Conservation (phyloP, 2,797 vertebrate species). For the Mionectes olivaceus region DNA sequence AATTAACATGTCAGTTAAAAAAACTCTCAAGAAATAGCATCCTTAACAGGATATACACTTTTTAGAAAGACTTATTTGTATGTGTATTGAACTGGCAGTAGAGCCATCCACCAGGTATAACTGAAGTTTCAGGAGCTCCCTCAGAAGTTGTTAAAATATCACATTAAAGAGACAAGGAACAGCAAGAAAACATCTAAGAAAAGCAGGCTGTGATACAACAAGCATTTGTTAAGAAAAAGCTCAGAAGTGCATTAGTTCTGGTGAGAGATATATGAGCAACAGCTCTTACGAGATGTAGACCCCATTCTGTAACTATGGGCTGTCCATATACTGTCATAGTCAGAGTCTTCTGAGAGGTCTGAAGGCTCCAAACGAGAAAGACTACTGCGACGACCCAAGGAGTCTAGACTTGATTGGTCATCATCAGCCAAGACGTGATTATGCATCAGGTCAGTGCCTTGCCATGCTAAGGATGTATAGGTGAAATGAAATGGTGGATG, state of each 20-base stretch:
- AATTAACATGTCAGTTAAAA: slow-evolving; percentile 67
- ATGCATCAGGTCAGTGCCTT: slow-evolving; percentile 99
- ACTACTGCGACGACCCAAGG: slow-evolving; percentile 94
- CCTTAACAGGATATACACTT: slow-evolving; percentile 57
- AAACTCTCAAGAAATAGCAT: slow-evolving; percentile 73
- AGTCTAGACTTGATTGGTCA: slow-evolving; percentile 94
- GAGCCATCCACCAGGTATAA: slow-evolving; percentile 74
- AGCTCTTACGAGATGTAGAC: slow-evolving; percentile 97
- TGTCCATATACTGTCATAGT: slow-evolving; percentile 99
- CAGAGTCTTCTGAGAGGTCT: slow-evolving; percentile 99
- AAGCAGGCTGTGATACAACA: slow-evolving; percentile 91
- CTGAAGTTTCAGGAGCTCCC: slow-evolving; percentile 77
- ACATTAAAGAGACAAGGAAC: slow-evolving; percentile 92
- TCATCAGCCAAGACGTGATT: slow-evolving; percentile 98
- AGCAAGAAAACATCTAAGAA: slow-evolving; percentile 87
- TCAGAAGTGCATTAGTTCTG: slow-evolving; percentile 91
- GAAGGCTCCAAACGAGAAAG: slow-evolving; percentile 95
- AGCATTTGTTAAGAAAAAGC: slow-evolving; percentile 89
- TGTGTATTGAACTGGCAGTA: slow-evolving; percentile 39
- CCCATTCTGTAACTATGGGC: slow-evolving; percentile 99
- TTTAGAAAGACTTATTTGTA: slow-evolving; percentile 37
- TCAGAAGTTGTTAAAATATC: slow-evolving; percentile 85
- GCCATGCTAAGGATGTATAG: slow-evolving; percentile 93
- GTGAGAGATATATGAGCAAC: slow-evolving; percentile 95
- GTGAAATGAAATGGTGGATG: slow-evolving; percentile 81